A percentile compares a stretch with the other conserved stretches of the same genome.
Conservation (phyloP, 30 jellyfish, hydroid and myxozoan genomes). For the Sanderia malayensis region DNA sequence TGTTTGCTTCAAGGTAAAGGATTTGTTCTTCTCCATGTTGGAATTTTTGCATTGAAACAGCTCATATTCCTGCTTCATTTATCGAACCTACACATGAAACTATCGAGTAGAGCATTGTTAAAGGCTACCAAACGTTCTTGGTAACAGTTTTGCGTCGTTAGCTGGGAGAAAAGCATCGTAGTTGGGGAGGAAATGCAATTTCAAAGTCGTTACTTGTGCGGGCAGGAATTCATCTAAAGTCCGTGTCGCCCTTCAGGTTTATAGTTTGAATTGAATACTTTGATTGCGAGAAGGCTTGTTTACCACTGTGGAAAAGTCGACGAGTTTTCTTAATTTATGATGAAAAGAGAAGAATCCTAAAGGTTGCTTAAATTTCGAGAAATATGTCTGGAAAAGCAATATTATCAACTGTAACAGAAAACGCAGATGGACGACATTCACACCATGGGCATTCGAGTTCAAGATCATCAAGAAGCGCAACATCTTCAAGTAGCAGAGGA, state of each 20-base stretch:
- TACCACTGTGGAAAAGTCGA: conserved; percentile 21
- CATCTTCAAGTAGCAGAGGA: conserved; percentile 60
- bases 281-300: conserved; percentile 38
- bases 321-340: not conserved
- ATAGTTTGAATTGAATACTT: not conserved
- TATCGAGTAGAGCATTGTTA: too few relatives aligned
- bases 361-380: conserved; percentile 23
- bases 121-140: not conserved
- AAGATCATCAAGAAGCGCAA: conserved; percentile 56
- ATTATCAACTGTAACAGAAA: conserved; percentile 70
- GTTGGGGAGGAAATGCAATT: conserved; percentile 48
- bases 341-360: conserved; percentile 22
- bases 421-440: conserved; percentile 83
- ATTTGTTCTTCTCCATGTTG: conserved; percentile 64
- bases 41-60: conserved; percentile 30
- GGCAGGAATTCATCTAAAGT: conserved; percentile 6
- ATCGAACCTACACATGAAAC: not conserved
- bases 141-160: not conserved
- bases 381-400: conserved; percentile 71
- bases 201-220: conserved; percentile 12
- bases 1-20: conserved; percentile 78
- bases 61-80: not conserved
- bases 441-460: conserved; percentile 83
- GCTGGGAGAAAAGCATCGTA: not conserved
- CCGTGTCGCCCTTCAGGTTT: conserved; percentile 33